Base-by-base conservation (phyloP, 2,888 invertebrate species). In the Pristionchus maxplancki region DNA sequence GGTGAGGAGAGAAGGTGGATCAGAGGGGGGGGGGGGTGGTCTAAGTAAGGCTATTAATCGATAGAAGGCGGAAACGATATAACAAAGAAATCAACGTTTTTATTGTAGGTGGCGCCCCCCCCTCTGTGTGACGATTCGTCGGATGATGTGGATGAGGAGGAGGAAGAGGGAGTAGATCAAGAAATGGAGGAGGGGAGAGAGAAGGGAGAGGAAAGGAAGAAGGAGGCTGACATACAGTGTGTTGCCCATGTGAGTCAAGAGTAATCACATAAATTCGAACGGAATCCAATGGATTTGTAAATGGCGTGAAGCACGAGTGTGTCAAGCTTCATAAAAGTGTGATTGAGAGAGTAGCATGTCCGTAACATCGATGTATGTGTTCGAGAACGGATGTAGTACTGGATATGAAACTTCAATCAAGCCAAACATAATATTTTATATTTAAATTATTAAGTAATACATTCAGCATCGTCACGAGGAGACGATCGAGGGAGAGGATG, bases 401-500 rank as follows among this genome's bases (percentile, higher is more conserved):
- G 58, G 58, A 6, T 24, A 24, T 58, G n/a, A 24, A n/a, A 58
- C 58, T 5, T n/a, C 0, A 8, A 58, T 8, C 17, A 58, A 1
- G 64, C 8, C n/a, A n/a, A 20, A 24, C n/a, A 58, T 24, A 58
- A 58, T 58, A 28, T 5, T 67, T 67, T 67, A 67, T 4, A 67
- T 67, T 6, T 62, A n/a, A 5, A 62, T 62, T 6, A 62, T n/a
- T 78, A 88, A 86, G 44, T 37, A 82, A 71, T 28, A 17, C 13
- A 85, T 44, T 89, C 78, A 90, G 90, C 88, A 24, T n/a, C 78
- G 87, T 40, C 71, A 84, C 37, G 64, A 87, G 1, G 84, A 85
- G 82, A 58, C 62, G 0, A 83, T 91, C 2, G 31, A 44, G 5
- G 91, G 91, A 28, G 28, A 62, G 17, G 88, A 91, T 28, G 91